Base-by-base conservation (phyloP, 1,140 invertebrate species). In the Drosophila dunni region DNA sequence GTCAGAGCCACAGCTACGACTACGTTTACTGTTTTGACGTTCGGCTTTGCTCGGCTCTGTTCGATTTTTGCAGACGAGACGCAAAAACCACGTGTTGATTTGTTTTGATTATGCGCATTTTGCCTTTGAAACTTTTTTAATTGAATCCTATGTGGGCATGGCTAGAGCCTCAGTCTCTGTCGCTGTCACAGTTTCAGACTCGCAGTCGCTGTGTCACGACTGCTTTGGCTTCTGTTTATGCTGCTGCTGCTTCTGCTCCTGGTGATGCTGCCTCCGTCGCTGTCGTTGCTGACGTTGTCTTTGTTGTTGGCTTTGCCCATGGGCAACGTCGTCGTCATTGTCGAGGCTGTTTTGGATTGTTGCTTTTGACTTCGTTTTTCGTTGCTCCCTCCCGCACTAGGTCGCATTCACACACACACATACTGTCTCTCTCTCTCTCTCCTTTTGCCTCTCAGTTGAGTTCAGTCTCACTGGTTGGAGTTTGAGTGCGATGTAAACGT, bases 81-180 rank as follows among this genome's bases (percentile, higher is more conserved):
- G 51, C 50, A 64, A 75, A 91, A 91, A 91, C 90, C 90, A 91
- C 90, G 90, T 91, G 90, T 91, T 91, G 90, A 91, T 91, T 91
- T 91, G 86, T 90, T 88, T 84, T 88, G 83, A 90, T 91, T 90
- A 71, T 91, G 90, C 90, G 90, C 90, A 91, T 82, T 89, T 84
- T 71, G 80, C 69, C 62, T 78, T 73, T 66, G 56, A 71, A 80
- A 73, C 67, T 82, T 82, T 70, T 74, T 74, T 69, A 79, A 88
- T 78, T 78, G 79, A 89, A 88, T 89, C 69, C 75, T 77, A 70
- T 76, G 74, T 54, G 75, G 64, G 40, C 54, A 67, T 50, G 64
- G 65, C 38, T 65, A 34, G 56, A 34, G 13, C 38, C 45, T 36
- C 10, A 40, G 33, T 29, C 54, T 20, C 54, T 17, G 17, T 24